Base-by-base conservation (phyloP, 2,113 vertebrate genomes). In the Gopherus evgoodei region DNA sequence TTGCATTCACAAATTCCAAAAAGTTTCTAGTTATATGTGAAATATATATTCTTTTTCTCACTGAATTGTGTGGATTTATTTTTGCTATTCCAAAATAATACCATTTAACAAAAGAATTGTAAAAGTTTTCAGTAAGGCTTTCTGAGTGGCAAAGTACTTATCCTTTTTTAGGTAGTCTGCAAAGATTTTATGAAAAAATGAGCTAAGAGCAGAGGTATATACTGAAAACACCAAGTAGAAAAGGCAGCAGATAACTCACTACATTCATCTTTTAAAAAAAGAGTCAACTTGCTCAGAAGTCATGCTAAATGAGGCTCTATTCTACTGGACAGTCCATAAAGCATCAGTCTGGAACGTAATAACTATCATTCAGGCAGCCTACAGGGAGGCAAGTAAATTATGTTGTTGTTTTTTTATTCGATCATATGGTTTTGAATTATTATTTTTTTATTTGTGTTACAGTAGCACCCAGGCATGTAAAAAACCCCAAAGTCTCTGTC, bases 171-270 rank as follows among this genome's bases (percentile, higher is more conserved):
- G 3, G 87, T 54, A 8, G 2, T 5, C 86, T 54, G 31, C 21
- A 59, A 54, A 83, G 35, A 65, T 89, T 92, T 94, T 89, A 44
- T 86, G 17, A 82, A 75, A n/a, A 87, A 93, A 59, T 81, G 27
- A 89, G 14, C 10, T 94, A 91, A 62, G 83, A 72, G 14, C 49
- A 27, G 72, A 5, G 31, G 87, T 96, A 57, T 38, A 42, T 14
- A 54, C 42, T 80, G 81, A 90, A 75, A 59, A 42, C 8, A 84
- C 2, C 6, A 81, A 2, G 44, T 91, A 81, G 44, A 31, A 24
- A 94, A 9, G 31, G 4, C 16, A 90, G 83, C 69, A 12, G 91
- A 81, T 88, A 93, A 93, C 89, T 86, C 44, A 81, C 14, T 35
- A 75, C 5, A 2, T 84, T 95, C 56, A 57, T 52, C n/a, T 92